phyloP scores from a whole-genome alignment of 2,888 invertebrate genomes.

The Pammene fasciana region DNA sequence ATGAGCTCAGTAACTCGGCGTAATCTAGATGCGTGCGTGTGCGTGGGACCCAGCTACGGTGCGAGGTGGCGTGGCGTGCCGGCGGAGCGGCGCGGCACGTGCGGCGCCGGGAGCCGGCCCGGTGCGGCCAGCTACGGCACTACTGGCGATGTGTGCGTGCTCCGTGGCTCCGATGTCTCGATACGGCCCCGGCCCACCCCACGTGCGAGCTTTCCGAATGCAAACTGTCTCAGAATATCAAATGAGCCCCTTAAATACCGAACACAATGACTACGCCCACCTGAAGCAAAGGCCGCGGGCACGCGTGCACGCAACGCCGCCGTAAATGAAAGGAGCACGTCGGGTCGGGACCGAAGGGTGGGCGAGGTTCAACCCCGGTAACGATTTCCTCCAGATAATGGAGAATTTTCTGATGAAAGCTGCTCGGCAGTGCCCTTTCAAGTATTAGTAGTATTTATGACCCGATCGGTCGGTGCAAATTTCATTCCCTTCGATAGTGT shows the following conservation, averaged over 20 bases:
- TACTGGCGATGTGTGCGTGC: slow-evolving; percentile 52
- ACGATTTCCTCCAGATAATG: slow-evolving; percentile 82
- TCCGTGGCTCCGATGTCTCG: slow-evolving; percentile 65
- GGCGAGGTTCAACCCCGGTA: slow-evolving; percentile 77
- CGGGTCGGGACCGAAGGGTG: slow-evolving; percentile 71
- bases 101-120: slow-evolving; percentile 53
- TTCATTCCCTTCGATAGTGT: slow-evolving; percentile 68
- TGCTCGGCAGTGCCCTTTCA: slow-evolving; percentile 74
- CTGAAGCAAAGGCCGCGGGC: slow-evolving; percentile 77
- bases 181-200: slow-evolving; percentile 62
- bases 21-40: slow-evolving; percentile 63
- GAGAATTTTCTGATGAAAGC: slow-evolving; percentile 81
- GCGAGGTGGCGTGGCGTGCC: slow-evolving; percentile 45
- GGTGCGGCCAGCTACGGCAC: slow-evolving; percentile 43
- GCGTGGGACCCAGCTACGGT: slow-evolving; percentile 53
- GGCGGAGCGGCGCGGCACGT: slow-evolving; percentile 46
- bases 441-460: slow-evolving; percentile 77
- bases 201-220: slow-evolving; percentile 77
- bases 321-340: slow-evolving; percentile 75
- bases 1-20: slow-evolving; percentile 58
- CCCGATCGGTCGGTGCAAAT: slow-evolving; percentile 69
- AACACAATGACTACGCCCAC: slow-evolving; percentile 80
- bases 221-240: slow-evolving; percentile 82
- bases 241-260: slow-evolving; percentile 82
- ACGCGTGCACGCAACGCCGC: slow-evolving; percentile 79